These are phyloP conservation scores for Drosophila pullipes DNA, from an alignment of 2,888 invertebrate genomes.

Conservation along the genomic window DNA sequence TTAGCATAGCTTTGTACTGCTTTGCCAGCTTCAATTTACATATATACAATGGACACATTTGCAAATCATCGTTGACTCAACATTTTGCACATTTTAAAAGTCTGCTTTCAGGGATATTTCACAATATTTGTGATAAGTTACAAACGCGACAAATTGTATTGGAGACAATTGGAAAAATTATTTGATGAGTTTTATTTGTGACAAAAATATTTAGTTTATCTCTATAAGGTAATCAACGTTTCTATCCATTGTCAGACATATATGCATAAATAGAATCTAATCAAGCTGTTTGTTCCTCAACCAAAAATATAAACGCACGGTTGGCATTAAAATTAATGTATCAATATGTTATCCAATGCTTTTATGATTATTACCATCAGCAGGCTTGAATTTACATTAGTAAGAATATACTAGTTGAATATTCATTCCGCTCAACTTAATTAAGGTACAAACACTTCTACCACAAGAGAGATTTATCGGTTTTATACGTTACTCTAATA, in stretches of 20 bases:
- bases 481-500: background rate
- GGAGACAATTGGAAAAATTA: background rate
- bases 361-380: background rate
- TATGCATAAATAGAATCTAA: background rate
- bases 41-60: background rate
- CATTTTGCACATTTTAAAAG: background rate
- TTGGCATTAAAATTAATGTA: too few relatives aligned
- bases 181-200: background rate
- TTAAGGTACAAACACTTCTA: background rate
- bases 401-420: background rate
- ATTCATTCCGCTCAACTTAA: background rate
- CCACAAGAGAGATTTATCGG: background rate
- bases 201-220: background rate
- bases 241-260: background rate
- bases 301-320: background rate
- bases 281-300: background rate
- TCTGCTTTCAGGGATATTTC: background rate
- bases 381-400: background rate
- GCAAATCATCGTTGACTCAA: slow-evolving; percentile 4
- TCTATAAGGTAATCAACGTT: background rate
- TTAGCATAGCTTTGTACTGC: background rate
- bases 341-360: background rate
- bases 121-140: slow-evolving; percentile 6
- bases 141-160: background rate
- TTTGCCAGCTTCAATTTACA: background rate